A percentile compares a stretch with the other conserved stretches of the same genome.
These are phyloP conservation scores for Argyra leucocephala DNA, from an alignment of 2,888 invertebrate genomes.

Conservation along the genomic window DNA sequence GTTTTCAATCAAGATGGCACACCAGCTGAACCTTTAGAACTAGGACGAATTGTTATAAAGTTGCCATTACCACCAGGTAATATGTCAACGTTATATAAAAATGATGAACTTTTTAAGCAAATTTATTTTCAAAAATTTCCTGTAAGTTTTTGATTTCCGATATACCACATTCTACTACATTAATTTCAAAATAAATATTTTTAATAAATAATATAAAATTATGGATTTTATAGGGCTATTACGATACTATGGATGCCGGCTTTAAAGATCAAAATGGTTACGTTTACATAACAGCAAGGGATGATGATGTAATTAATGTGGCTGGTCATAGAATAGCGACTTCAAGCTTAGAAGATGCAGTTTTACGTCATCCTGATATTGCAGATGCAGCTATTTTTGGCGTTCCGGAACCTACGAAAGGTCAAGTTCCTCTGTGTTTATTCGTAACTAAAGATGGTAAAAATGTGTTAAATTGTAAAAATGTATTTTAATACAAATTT, in stretches of 20 bases:
- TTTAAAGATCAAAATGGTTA: constrained; percentile 74
- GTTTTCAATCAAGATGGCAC: constrained; percentile 59
- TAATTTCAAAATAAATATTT: no score
- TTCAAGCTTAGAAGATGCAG: constrained; percentile 81
- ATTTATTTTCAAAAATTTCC: constrained; percentile 75
- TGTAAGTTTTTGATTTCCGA: constrained; percentile 47
- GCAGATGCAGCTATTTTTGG: constrained; percentile 84
- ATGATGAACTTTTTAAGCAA: constrained; percentile 68
- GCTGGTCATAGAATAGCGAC: constrained; percentile 88
- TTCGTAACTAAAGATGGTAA: constrained; percentile 58
- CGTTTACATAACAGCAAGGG: constrained; percentile 79
- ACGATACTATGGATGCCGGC: constrained; percentile 93
- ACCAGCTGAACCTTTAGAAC: constrained; percentile 58
- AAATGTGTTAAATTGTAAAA: constrained; percentile 10
- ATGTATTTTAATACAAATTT: background rate
- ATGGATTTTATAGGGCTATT: constrained; percentile 33
- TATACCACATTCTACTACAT: background rate
- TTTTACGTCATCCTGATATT: constrained; percentile 74
- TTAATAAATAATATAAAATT: no score
- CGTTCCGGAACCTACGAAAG: constrained; percentile 80
- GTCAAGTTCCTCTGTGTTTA: constrained; percentile 80
- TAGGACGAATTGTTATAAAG: constrained; percentile 75
- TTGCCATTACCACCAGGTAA: constrained; percentile 84
- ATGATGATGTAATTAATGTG: constrained; percentile 89
- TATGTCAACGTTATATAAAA: constrained; percentile 70